A percentile compares a stretch with the other conserved stretches of the same genome.
Evolutionary conservation across 2,888 invertebrate genomes (phyloP).

Genomic region (Agapostemon virescens): DNA sequence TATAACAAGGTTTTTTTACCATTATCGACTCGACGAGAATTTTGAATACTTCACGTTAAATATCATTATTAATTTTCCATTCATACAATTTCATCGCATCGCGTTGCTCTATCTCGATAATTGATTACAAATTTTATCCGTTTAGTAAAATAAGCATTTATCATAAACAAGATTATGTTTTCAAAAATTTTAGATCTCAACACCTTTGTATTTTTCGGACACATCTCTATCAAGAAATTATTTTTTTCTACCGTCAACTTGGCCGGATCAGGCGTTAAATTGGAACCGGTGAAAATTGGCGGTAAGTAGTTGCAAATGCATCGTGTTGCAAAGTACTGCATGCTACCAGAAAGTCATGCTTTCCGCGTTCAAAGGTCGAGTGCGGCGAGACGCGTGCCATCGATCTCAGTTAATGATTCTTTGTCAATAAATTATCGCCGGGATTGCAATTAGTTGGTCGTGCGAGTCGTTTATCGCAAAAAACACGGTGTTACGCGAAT

Average conservation of each 20-base stretch:
- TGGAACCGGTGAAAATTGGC: background rate
- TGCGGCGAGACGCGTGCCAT: constrained; percentile 28
- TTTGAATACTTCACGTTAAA: background rate
- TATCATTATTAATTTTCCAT: background rate
- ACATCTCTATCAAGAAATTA: background rate
- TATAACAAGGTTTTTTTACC: too few relatives aligned
- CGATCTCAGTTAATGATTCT: constrained; percentile 22
- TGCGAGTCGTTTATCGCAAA: background rate
- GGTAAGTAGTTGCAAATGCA: background rate
- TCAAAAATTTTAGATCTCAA: background rate
- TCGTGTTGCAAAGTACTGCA: background rate
- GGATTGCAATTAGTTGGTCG: constrained; percentile 32
- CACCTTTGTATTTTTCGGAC: background rate
- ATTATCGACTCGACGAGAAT: background rate
- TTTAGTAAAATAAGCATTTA: background rate
- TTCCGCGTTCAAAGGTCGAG: constrained; percentile 30
- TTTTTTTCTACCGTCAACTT: background rate
- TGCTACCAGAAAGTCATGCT: background rate
- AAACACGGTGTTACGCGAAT: constrained; percentile 17
- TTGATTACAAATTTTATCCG: background rate
- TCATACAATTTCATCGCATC: too few relatives aligned
- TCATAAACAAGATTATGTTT: background rate
- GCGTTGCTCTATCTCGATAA: background rate
- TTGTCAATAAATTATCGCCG: constrained; percentile 38
- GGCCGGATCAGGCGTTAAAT: background rate